phyloP scores from a whole-genome alignment of 2,888 invertebrate species.

The Beris chalybata region DNA sequence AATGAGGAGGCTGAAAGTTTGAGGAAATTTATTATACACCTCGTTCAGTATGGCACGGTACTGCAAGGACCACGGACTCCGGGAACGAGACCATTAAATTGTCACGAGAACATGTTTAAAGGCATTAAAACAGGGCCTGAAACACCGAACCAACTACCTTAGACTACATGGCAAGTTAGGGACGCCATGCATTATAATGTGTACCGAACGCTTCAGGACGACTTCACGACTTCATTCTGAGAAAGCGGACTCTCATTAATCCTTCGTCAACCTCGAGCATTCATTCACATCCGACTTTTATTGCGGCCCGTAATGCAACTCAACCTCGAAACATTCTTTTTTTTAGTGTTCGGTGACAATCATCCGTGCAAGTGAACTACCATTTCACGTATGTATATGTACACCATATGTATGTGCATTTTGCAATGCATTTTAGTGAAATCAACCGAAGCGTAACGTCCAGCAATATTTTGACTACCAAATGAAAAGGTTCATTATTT shows the following conservation, averaged over 20 bases:
- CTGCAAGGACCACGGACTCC: constrained; percentile 14
- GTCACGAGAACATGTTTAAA: constrained; percentile 26
- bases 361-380: too few relatives aligned
- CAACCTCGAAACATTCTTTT: not conserved
- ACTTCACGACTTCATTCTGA: not conserved
- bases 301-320: constrained; percentile 27
- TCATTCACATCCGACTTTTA: constrained; percentile 27
- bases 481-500: too few relatives aligned
- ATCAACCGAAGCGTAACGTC: too few relatives aligned
- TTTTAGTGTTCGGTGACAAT: too few relatives aligned
- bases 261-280: constrained; percentile 17
- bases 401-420: too few relatives aligned
- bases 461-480: too few relatives aligned
- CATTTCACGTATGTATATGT: too few relatives aligned
- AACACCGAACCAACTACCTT: too few relatives aligned
- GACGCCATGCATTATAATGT: too few relatives aligned
- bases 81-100: constrained; percentile 26
- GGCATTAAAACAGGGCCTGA: constrained; percentile 10
- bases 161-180: too few relatives aligned
- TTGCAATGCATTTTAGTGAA: too few relatives aligned
- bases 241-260: constrained; percentile 21
- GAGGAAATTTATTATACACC: constrained; percentile 21
- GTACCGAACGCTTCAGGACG: not conserved
- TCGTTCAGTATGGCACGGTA: not conserved
- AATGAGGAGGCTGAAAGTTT: constrained; percentile 26